Conservation (phyloP, 2,113 vertebrate genomes). For the Sminthopsis crassicaudata region DNA sequence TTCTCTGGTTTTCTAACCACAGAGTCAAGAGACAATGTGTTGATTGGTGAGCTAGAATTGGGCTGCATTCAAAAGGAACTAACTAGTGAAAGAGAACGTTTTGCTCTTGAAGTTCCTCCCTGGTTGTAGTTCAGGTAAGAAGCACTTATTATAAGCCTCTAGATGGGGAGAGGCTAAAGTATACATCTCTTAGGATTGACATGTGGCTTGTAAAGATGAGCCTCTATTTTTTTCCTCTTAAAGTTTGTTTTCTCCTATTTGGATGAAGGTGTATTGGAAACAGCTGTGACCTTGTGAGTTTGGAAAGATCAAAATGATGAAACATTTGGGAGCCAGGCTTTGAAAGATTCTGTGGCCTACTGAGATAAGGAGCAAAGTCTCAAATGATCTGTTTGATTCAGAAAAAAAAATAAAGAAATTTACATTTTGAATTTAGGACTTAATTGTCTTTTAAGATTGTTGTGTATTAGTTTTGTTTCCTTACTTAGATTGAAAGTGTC, state of each 20-base stretch:
- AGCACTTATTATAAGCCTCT: not conserved
- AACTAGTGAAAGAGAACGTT: too few relatives aligned
- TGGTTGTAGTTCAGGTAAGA: too few relatives aligned
- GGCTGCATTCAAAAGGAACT: too few relatives aligned
- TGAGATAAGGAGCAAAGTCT: too few relatives aligned
- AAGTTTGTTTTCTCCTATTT: not conserved
- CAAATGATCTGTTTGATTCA: not conserved
- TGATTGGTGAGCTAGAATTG: too few relatives aligned
- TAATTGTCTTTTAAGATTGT: not conserved
- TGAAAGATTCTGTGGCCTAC: not conserved
- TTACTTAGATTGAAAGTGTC: not conserved
- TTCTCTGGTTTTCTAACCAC: too few relatives aligned
- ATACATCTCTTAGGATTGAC: not conserved
- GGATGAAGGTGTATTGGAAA: not conserved
- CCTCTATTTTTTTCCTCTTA: not conserved
- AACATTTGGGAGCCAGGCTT: not conserved
- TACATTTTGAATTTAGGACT: not conserved
- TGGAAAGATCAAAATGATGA: not conserved
- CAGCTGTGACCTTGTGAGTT: not conserved
- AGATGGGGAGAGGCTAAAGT: not conserved
- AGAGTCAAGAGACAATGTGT: too few relatives aligned
- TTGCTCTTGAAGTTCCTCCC: too few relatives aligned
- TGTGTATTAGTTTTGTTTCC: not conserved
- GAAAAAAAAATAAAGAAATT: not conserved
- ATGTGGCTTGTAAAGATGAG: not conserved